Evolutionary conservation across 2,113 vertebrate genomes (phyloP).

Genomic region (Emydura subglobosa): DNA sequence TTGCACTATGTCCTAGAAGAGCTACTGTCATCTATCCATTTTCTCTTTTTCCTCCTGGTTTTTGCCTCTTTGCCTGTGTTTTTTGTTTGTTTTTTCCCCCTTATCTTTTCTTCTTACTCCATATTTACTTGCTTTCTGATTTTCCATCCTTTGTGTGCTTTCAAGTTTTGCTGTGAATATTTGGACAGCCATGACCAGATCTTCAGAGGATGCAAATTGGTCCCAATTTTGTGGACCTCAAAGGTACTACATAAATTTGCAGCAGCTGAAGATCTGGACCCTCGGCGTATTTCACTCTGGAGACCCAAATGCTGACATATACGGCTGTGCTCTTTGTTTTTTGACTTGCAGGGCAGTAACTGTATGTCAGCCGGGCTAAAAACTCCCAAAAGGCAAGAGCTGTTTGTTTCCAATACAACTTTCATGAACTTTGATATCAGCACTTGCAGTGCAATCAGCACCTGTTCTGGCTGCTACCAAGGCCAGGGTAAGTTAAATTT

Average conservation of each 20-base stretch:
- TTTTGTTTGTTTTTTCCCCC: neutral
- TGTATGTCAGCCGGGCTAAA: slow-evolving; percentile 80
- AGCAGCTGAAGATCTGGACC: neutral
- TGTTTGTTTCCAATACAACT: slow-evolving; percentile 70
- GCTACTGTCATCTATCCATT: neutral
- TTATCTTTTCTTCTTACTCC: neutral
- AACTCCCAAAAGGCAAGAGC: slow-evolving; percentile 75
- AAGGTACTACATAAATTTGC: neutral
- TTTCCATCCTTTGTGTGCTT: neutral
- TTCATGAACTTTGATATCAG: slow-evolving; percentile 78
- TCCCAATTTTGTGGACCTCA: rapidly evolving
- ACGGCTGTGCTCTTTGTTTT: neutral
- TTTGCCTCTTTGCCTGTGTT: neutral
- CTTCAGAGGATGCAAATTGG: neutral
- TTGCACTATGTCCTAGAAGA: neutral
- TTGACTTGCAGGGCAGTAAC: slow-evolving; percentile 27
- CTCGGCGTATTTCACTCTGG: neutral
- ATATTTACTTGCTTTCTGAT: neutral
- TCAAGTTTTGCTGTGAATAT: neutral
- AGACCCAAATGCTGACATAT: neutral
- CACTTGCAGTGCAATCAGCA: slow-evolving; percentile 73
- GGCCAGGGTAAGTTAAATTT: slow-evolving; percentile 78
- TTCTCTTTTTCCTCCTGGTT: neutral
- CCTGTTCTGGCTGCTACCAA: slow-evolving; percentile 78
- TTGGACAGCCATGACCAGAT: neutral